Conservation (phyloP, 1,140 invertebrate genomes). For the Nephotettix cincticeps region DNA sequence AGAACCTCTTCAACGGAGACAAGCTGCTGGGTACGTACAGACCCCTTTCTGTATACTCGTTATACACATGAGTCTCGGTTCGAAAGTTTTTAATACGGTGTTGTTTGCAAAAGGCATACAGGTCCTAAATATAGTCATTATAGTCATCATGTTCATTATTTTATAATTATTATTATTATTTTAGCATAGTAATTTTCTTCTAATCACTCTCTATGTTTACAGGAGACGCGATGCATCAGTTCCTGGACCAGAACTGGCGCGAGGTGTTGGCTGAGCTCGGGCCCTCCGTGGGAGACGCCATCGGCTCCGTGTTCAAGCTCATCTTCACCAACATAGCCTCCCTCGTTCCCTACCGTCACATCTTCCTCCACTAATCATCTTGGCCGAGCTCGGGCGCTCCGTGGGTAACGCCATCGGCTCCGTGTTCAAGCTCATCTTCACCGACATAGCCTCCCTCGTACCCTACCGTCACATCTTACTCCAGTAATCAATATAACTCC, state of each 20-base stretch:
- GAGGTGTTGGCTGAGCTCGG: constrained; percentile 52
- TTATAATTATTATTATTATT: no score
- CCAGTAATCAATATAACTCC: no score
- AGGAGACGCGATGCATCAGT: constrained; percentile 50
- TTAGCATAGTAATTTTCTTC: no score
- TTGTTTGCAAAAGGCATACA: no score
- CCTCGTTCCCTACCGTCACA: constrained; percentile 44
- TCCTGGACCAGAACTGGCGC: constrained; percentile 58
- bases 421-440: constrained; percentile 48
- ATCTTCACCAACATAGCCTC: constrained; percentile 49
- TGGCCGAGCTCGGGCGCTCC: constrained; percentile 49
- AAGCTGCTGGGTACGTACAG: constrained; percentile 33
- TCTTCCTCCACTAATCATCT: constrained; percentile 26
- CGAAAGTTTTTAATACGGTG: no score
- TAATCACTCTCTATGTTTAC: no score
- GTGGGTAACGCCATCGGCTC: constrained; percentile 49
- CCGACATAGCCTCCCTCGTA: constrained; percentile 48
- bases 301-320: constrained; percentile 48
- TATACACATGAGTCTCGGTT: no score
- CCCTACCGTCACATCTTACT: constrained; percentile 42
- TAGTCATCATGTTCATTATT: no score
- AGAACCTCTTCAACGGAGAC: constrained; percentile 40
- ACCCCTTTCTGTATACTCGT: no score
- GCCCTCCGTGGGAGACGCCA: constrained; percentile 48
- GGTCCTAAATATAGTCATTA: no score